Conservation (phyloP, 2,888 invertebrate genomes). For the Kryphioiulus occultus region DNA sequence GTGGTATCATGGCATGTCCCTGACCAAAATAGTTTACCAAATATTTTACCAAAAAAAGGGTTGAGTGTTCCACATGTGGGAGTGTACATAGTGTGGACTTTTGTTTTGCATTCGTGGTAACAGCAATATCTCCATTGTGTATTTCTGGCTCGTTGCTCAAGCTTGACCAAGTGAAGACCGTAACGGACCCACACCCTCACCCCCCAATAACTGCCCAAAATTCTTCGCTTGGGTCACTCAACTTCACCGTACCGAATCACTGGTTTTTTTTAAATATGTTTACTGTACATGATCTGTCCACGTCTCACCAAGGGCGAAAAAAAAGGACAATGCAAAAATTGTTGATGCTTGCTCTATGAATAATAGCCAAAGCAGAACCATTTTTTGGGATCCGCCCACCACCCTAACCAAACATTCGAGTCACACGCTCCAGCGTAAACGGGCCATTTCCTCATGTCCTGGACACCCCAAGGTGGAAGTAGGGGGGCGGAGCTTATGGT, state of each 20-base stretch:
- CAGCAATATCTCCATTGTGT: slow-evolving; percentile 22
- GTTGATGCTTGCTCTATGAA: slow-evolving; percentile 21
- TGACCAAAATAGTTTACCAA: slow-evolving; percentile 16
- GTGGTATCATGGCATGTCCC: neutral
- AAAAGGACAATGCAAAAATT: slow-evolving; percentile 29
- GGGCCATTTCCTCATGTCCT: neutral
- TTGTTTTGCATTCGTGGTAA: too few relatives aligned
- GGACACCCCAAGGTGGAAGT: neutral
- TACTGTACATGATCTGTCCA: neutral
- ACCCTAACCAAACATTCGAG: neutral
- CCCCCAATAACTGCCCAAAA: neutral
- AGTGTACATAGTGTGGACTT: neutral
- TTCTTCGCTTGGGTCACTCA: neutral
- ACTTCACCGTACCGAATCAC: slow-evolving; percentile 10
- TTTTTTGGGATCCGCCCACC: neutral
- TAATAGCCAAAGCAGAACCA: slow-evolving; percentile 11
- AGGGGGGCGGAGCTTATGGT: too few relatives aligned
- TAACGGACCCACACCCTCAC: neutral
- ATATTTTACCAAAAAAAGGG: slow-evolving; percentile 3
- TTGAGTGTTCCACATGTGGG: slow-evolving; percentile 12
- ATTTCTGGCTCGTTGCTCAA: slow-evolving; percentile 20
- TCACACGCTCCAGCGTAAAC: neutral
- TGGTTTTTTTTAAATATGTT: neutral
- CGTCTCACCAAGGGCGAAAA: neutral
- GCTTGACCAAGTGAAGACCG: slow-evolving; percentile 36